Percentiles rank a stretch among this genome's conserved stretches.
Conservation (phyloP, 2,113 vertebrate genomes). For the Poicephalus gulielmi region DNA sequence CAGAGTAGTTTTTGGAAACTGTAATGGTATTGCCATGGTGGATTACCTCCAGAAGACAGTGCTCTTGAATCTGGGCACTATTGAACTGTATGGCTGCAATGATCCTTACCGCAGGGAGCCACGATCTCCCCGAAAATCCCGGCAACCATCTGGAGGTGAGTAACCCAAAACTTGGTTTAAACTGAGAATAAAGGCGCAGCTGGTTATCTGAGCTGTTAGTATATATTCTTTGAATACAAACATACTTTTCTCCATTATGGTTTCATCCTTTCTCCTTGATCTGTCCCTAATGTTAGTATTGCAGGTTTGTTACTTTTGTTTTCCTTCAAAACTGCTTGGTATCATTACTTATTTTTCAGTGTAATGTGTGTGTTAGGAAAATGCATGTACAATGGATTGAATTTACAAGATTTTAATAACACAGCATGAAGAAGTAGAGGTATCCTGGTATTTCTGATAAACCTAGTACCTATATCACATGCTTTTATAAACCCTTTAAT, state of each 20-base stretch:
- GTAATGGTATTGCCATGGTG: constrained; percentile 94
- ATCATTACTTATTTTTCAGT: background rate
- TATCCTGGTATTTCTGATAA: background rate
- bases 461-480: background rate
- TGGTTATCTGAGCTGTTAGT: background rate
- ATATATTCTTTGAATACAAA: background rate
- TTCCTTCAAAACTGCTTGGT: background rate
- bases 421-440: background rate
- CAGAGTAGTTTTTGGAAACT: constrained; percentile 98
- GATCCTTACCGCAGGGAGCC: constrained; percentile 97
- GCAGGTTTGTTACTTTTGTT: background rate
- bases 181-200: background rate
- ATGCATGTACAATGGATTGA: background rate
- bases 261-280: background rate
- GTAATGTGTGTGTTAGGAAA: background rate
- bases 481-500: background rate
- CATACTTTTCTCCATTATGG: background rate
- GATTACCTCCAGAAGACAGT: constrained; percentile 98
- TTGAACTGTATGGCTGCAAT: constrained; percentile 93
- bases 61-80: constrained; percentile 89
- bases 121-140: constrained; percentile 92
- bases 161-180: background rate
- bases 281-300: background rate
- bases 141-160: constrained; percentile 96
- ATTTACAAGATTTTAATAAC: background rate